Evolutionary conservation across 2,797 vertebrate genomes (phyloP), one percentile per base, ranked within the genome.

Genomic region (Chaetophractus vellerosus): DNA sequence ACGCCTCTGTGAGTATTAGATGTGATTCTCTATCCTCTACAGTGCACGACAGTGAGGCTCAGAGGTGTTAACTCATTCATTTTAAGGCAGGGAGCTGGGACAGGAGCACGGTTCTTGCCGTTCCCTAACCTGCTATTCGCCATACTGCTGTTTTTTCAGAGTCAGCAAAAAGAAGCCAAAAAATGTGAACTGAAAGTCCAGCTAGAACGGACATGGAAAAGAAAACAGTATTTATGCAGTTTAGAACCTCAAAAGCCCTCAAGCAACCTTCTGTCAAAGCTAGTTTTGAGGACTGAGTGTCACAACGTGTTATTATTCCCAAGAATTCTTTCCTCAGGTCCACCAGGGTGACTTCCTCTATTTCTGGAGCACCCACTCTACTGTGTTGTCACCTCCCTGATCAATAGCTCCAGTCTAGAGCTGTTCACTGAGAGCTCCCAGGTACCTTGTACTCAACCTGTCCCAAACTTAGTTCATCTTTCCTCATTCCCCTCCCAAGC

Each of bases 81-180:
- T 41, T 48, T 71, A 11, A 66, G 19, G 71, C 12, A 41, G 72
- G 33, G 48, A 71, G 15, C 72, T 31, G 31, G 57, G 45, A 31
- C 24, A 21, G 33, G 45, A 69, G 50, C n/a, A n/a, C 64, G 33
- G 9, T 23, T 69, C 75, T 36, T 0, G 15, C 28, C 45, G n/a
- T 68, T 86, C 78, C 45, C 45, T 24, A 92, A n/a, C 36, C 38
- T 69, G 31, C 23, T 9, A 2, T 21, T 79, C 6, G 0, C 45
- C n/a, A 1, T 19, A 61, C 57, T 28, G 78, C 7, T 45, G 52
- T 38, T n/a, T 80, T 71, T 52, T 28, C 64, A 31, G 21, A n/a
- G 21, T 48, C 52, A 52, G 33, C 41, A 85, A n/a, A 83, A 95
- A 41, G 82, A 57, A 83, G 57, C 36, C 24, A n/a, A 80, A 87